Evolutionary conservation across 2,888 invertebrate species (phyloP).

Genomic region (Prenolepis imparis): DNA sequence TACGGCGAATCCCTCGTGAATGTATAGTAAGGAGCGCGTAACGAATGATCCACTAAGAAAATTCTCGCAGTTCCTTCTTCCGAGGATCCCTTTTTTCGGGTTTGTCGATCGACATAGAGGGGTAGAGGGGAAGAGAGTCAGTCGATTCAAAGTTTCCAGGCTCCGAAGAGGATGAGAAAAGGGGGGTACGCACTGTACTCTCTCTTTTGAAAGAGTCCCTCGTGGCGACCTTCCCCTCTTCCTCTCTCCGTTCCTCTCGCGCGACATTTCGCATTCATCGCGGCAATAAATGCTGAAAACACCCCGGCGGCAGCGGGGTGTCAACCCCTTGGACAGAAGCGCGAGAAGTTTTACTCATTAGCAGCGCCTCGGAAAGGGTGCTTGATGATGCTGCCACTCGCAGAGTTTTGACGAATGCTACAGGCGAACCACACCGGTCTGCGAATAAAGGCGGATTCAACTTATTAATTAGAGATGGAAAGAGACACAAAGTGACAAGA

Average conservation of each 20-base stretch:
- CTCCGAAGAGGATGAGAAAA: conserved; percentile 2
- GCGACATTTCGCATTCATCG: conserved; percentile 69
- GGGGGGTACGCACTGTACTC: neutral
- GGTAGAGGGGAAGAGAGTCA: neutral
- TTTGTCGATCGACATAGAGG: neutral
- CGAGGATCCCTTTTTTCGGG: conserved; percentile 17
- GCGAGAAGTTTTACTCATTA: conserved; percentile 71
- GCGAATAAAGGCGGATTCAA: conserved; percentile 50
- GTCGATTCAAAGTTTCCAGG: neutral
- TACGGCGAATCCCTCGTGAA: conserved; percentile 48
- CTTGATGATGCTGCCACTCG: conserved; percentile 24
- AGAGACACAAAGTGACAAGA: conserved; percentile 1
- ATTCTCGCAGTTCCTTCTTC: conserved; percentile 42
- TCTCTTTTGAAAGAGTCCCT: conserved; percentile 43
- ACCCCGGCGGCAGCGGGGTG: conserved; percentile 32
- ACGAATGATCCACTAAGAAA: conserved; percentile 64
- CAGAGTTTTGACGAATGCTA: conserved; percentile 16
- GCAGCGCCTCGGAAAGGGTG: conserved; percentile 31
- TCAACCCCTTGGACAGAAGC: conserved; percentile 56
- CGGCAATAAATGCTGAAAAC: conserved; percentile 67
- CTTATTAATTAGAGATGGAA: conserved; percentile 66
- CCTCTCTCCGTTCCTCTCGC: conserved; percentile 24
- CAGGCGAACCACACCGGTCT: conserved; percentile 48
- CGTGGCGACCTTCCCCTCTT: conserved; percentile 28
- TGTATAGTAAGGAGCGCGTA: conserved; percentile 53